These are phyloP conservation scores for Dynastes tityus DNA, from an alignment of 2,888 invertebrate genomes.

Conservation along the genomic window DNA sequence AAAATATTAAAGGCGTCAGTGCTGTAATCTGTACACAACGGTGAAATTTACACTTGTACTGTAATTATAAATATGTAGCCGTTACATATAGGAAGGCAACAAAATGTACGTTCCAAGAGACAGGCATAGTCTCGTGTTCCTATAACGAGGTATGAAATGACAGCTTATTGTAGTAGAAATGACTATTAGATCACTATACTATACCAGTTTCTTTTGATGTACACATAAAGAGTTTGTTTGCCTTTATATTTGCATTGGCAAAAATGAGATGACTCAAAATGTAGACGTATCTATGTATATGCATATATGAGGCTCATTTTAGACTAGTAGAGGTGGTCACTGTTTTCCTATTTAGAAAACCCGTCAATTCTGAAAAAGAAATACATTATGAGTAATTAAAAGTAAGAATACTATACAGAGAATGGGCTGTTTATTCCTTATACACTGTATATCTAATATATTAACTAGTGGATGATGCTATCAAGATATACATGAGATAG, in stretches of 20 bases:
- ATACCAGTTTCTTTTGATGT: too few species aligned
- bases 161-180: too few species aligned
- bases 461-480: too few species aligned
- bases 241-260: too few species aligned
- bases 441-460: not conserved
- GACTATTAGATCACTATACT: too few species aligned
- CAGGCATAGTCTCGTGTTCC: too few species aligned
- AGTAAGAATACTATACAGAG: too few species aligned
- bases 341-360: constrained; percentile 66
- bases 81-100: too few species aligned
- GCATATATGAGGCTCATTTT: constrained; percentile 68
- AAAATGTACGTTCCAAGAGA: constrained; percentile 23
- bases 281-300: constrained; percentile 9
- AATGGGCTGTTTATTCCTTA: too few species aligned
- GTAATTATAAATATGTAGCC: constrained; percentile 62
- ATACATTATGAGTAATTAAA: not conserved
- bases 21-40: constrained; percentile 70
- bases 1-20: constrained; percentile 57
- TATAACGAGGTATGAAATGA: too few species aligned
- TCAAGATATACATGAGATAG: too few species aligned
- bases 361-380: constrained; percentile 73
- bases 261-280: not conserved
- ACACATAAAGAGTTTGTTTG: too few species aligned
- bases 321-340: constrained; percentile 67
- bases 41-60: constrained; percentile 64